A percentile compares a stretch with the other conserved stretches of the same genome.
Conservation (phyloP, 2,113 vertebrate genomes). For the Rhipidura dahli region DNA sequence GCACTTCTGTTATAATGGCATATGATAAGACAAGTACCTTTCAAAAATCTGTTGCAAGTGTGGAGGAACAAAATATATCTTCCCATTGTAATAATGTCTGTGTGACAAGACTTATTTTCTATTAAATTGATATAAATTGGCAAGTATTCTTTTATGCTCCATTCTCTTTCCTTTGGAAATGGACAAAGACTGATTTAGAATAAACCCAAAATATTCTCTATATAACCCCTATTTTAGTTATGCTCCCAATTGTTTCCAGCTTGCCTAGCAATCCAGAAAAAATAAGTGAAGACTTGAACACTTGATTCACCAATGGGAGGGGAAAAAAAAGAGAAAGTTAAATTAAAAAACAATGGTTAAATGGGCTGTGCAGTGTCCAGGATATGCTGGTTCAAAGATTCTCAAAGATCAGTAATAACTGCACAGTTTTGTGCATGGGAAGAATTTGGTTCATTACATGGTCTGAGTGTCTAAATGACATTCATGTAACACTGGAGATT, state of each 20-base stretch:
- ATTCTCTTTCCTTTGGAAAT: neutral
- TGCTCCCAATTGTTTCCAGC: neutral
- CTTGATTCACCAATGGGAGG: neutral
- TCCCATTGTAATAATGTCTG: neutral
- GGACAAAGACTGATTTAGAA: neutral
- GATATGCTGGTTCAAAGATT: neutral
- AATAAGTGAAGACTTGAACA: neutral
- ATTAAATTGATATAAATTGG: neutral
- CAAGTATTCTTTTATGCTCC: neutral
- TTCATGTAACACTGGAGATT: neutral
- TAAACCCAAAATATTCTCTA: neutral
- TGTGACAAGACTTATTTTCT: neutral
- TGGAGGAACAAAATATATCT: neutral
- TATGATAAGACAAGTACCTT: neutral
- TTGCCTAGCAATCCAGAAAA: neutral
- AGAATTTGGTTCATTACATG: neutral
- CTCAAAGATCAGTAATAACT: neutral
- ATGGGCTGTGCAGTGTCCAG: neutral
- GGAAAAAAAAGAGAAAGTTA: neutral
- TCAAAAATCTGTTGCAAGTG: neutral
- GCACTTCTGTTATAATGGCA: neutral
- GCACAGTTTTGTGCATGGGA: neutral
- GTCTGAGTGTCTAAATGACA: neutral
- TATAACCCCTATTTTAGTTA: neutral
- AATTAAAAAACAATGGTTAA: neutral